These are phyloP conservation scores for Luscinia luscinia DNA, from an alignment of 2,797 vertebrate species.

Conservation along the genomic window DNA sequence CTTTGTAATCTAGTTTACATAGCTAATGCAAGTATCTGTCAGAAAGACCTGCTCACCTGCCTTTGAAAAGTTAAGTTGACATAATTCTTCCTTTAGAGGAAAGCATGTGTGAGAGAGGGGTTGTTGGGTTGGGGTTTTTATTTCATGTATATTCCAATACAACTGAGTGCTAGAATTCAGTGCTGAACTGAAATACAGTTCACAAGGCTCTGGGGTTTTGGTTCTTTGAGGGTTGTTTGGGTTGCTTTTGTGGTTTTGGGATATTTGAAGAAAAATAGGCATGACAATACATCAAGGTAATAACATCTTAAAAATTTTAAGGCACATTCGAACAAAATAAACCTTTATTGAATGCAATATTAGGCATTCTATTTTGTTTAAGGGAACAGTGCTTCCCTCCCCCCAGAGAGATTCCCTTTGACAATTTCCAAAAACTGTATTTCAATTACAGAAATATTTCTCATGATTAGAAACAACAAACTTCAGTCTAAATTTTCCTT, in stretches of 20 bases:
- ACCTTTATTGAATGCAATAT: slow-evolving; percentile 72
- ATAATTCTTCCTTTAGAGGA: not conserved
- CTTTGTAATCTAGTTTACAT: not conserved
- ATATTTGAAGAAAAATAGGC: not conserved
- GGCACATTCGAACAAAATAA: slow-evolving; percentile 72
- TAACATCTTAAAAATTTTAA: slow-evolving; percentile 23
- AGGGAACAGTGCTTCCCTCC: not conserved
- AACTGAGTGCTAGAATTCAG: not conserved
- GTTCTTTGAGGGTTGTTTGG: not conserved
- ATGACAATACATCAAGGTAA: not conserved
- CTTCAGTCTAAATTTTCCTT: not conserved
- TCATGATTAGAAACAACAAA: slow-evolving; percentile 25
- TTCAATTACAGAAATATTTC: slow-evolving; percentile 46
- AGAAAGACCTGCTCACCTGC: not conserved
- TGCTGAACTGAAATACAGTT: not conserved
- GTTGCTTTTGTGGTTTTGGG: not conserved
- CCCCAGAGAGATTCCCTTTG: not conserved
- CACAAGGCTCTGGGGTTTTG: not conserved
- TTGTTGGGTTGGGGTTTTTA: not conserved
- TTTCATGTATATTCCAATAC: not conserved
- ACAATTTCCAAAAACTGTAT: slow-evolving; percentile 48
- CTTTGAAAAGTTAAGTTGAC: not conserved
- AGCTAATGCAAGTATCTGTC: not conserved
- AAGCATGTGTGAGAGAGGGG: not conserved
- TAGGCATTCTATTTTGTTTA: slow-evolving; percentile 57